Evolutionary conservation across 2,797 vertebrate species (phyloP), one percentile per base, ranked within the genome.

Genomic region (Taenioides sp.): DNA sequence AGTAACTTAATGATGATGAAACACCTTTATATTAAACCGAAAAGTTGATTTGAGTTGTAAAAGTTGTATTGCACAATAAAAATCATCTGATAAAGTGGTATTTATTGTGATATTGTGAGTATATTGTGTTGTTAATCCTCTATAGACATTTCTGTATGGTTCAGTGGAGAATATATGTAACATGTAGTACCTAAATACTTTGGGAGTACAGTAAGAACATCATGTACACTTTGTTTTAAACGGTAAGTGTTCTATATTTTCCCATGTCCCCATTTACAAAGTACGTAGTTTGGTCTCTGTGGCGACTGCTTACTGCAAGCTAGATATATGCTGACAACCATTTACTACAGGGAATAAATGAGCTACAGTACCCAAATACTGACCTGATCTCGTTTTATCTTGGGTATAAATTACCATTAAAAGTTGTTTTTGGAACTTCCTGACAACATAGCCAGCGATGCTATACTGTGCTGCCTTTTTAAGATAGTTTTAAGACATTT

Each of bases 321-420:
- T 49, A 6, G 40, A 65, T 47, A 12, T 47, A 40, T 65, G 63
- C 63, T 65, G 40, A 65, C 63, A 65, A 49, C 40, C 27, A 23
- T 25, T 49, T 27, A 65, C 63, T 65, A 40, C 9, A 16, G 63
- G 40, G 40, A 65, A 65, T 63, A 63, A 40, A 63, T 63, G 31
- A 63, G 61, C 61, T 23, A 63, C 34, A 63, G 43, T 40, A 40
- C 31, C 10, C 18, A 63, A 63, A 63, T 63, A 63, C 61, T 40
- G 34, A 22, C 40, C 22, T 47, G 28, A 40, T 63, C 61, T 65
- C 20, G 25, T 43, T 47, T 14, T 34, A 62, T 62, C 18, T 61
- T 20, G 59, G 57, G 20, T 43, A 63, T 34, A 63, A 43, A 22
- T 61, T 18, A 34, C 28, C 28, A 34, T 54, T 54, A 9, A 22